Percentiles rank a stretch among this genome's conserved stretches.
phyloP scores from a whole-genome alignment of 2,113 vertebrate genomes.

The Xenotilapia longispinis region DNA sequence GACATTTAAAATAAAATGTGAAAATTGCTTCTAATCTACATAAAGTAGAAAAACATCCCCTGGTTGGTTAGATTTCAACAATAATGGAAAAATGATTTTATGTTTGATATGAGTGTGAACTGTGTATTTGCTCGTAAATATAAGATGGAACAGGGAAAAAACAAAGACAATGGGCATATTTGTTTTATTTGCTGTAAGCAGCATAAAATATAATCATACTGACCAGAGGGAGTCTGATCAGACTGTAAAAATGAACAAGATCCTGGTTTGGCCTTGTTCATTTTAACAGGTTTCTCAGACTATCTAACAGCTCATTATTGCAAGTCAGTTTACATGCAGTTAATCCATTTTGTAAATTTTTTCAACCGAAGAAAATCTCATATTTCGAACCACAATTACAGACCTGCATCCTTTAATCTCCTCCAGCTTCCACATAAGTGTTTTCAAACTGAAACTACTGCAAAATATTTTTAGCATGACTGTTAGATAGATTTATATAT shows the following conservation, averaged over 20 bases:
- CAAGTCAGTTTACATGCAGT: rapidly evolving
- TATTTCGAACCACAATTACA: neutral
- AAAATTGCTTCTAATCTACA: neutral
- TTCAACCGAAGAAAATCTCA: neutral
- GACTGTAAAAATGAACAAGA: neutral
- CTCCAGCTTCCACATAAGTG: neutral
- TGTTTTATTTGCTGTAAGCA: neutral
- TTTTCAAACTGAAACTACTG: neutral
- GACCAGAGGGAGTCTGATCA: neutral
- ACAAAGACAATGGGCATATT: neutral
- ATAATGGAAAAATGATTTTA: neutral
- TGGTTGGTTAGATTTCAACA: neutral
- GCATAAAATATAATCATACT: neutral
- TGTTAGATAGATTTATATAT: rapidly evolving
- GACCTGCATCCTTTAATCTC: neutral
- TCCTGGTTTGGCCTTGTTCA: neutral
- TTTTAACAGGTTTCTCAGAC: neutral
- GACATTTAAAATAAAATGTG: neutral
- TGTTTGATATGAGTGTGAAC: neutral
- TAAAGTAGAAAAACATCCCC: neutral
- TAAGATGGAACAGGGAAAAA: neutral
- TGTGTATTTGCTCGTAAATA: neutral
- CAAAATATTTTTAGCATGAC: neutral
- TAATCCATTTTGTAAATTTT: neutral
- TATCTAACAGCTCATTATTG: neutral